Evolutionary conservation across 2,888 invertebrate species (phyloP).

Genomic region (Ophonus ardosiacus): DNA sequence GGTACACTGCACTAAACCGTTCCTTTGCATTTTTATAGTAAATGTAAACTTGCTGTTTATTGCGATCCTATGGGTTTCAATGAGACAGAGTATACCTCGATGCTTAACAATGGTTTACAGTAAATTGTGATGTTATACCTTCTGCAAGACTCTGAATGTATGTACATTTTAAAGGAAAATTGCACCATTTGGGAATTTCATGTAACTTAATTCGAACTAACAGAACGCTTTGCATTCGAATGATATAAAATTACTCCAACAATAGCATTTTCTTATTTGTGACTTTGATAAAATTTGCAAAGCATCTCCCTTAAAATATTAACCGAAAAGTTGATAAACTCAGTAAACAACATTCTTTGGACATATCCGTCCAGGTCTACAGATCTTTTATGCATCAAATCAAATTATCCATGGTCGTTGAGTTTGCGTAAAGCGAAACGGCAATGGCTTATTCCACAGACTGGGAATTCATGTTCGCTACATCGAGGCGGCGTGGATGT

Average conservation of each 20-base stretch:
- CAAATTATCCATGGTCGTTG: conserved; percentile 45
- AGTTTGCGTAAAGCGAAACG: conserved; percentile 13
- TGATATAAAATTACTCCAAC: background rate
- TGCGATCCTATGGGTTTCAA: no score
- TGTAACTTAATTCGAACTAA: no score
- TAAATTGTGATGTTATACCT: no score
- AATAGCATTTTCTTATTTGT: background rate
- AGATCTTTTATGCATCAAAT: conserved; percentile 44
- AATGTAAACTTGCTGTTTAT: no score
- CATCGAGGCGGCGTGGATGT: background rate
- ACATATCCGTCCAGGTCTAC: background rate
- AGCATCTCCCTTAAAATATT: background rate
- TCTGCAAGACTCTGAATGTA: no score
- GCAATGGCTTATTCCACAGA: conserved; percentile 13
- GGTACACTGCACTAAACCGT: no score
- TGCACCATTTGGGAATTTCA: no score
- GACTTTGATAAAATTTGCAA: background rate
- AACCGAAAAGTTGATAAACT: conserved; percentile 1
- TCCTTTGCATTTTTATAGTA: no score
- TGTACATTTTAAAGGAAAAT: no score
- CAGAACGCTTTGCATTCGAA: no score
- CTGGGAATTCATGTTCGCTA: background rate
- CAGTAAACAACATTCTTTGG: conserved; percentile 10
- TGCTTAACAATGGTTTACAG: no score
- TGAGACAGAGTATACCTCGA: no score